Percentiles rank a stretch among this genome's conserved stretches.
Evolutionary conservation across 2,888 invertebrate species (phyloP).

Genomic region (Drosophila emarginata): DNA sequence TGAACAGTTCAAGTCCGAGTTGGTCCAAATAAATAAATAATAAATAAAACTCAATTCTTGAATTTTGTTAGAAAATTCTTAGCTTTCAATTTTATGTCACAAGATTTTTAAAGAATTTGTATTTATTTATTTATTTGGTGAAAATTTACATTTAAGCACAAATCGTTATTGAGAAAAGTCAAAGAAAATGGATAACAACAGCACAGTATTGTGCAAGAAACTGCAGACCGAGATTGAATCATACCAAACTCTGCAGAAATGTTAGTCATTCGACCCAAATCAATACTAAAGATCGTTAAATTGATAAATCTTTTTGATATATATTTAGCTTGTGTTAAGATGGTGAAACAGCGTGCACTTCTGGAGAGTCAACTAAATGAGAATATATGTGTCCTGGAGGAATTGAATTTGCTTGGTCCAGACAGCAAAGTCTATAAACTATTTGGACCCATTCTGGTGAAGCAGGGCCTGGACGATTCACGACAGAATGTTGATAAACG

Average conservation of each 20-base stretch:
- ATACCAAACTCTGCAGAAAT: conserved; percentile 91
- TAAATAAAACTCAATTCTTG: too few species aligned
- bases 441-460: conserved; percentile 97
- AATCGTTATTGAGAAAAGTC: conserved; percentile 7
- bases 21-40: too few species aligned
- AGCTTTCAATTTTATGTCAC: too few species aligned
- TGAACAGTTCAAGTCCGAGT: too few species aligned
- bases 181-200: conserved; percentile 84
- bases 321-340: conserved; percentile 90
- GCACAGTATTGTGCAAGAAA: conserved; percentile 91
- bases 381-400: conserved; percentile 95
- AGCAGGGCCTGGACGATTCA: conserved; percentile 96
- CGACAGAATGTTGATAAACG: conserved; percentile 96
- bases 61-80: too few species aligned
- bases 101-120: too few species aligned
- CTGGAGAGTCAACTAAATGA: conserved; percentile 96
- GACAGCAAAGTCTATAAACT: conserved; percentile 90
- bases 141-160: too few species aligned
- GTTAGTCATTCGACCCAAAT: conserved; percentile 81
- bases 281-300: background rate
- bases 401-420: conserved; percentile 90
- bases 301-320: background rate
- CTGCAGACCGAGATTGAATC: conserved; percentile 91
- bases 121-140: too few species aligned
- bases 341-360: conserved; percentile 90